These are phyloP conservation scores for Lytechinus variegatus DNA, from an alignment of 35 echinoderm and acorn worm species.

Conservation along the genomic window DNA sequence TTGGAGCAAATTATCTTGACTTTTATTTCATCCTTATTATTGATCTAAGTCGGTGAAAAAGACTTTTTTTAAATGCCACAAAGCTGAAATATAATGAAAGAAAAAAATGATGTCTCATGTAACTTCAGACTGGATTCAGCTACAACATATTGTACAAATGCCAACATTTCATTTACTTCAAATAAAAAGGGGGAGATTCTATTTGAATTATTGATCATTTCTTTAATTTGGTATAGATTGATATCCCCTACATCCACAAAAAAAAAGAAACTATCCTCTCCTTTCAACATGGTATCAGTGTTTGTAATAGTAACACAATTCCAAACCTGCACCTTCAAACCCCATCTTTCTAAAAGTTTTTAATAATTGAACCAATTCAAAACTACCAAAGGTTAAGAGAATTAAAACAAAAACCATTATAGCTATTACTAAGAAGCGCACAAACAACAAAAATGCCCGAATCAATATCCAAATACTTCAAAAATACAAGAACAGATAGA, in stretches of 20 bases:
- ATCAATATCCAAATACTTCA: not conserved
- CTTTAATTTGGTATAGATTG: not conserved
- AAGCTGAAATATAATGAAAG: not conserved
- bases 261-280: not conserved
- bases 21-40: not conserved
- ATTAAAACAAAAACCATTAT: no score
- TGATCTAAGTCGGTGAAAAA: not conserved
- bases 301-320: not conserved
- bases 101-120: not conserved
- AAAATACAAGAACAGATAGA: not conserved
- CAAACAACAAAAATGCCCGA: not conserved
- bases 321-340: not conserved
- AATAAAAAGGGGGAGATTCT: not conserved
- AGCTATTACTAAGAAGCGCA: not conserved
- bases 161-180: not conserved
- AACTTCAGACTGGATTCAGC: not conserved
- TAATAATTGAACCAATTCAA: not conserved
- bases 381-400: no score
- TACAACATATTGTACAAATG: not conserved
- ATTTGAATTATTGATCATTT: not conserved
- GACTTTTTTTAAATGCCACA: not conserved
- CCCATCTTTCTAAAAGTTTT: not conserved
- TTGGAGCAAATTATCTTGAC: not conserved
- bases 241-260: not conserved
- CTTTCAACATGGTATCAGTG: not conserved